Percentiles rank a stretch among this genome's conserved stretches.
These are phyloP conservation scores for Drosophila prosaltans DNA, from an alignment of 1,140 invertebrate species.

Conservation along the genomic window DNA sequence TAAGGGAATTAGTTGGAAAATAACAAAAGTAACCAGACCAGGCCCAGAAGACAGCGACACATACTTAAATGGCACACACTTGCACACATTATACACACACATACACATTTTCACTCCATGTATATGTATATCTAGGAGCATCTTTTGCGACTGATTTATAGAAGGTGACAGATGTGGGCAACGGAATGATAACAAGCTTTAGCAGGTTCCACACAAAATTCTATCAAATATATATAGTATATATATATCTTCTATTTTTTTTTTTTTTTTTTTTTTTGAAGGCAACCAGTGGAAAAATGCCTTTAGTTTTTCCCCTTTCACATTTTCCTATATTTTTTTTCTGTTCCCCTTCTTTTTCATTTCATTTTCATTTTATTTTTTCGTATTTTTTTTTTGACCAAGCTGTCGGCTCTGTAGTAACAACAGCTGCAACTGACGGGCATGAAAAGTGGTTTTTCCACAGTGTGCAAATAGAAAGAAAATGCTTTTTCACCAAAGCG, in stretches of 20 bases:
- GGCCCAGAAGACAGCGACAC: constrained; percentile 28
- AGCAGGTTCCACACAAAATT: constrained; percentile 43
- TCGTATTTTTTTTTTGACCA: constrained; percentile 38
- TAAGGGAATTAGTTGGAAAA: constrained; percentile 76
- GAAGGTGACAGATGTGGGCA: constrained; percentile 80
- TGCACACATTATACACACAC: constrained; percentile 47
- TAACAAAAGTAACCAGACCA: constrained; percentile 44
- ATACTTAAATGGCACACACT: constrained; percentile 41
- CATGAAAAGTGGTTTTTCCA: constrained; percentile 77
- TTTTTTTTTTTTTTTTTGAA: constrained; percentile 20
- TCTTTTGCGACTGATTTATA: constrained; percentile 72
- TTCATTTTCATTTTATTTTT: constrained; percentile 1
- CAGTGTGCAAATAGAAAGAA: constrained; percentile 57
- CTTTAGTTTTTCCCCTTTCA: constrained; percentile 50
- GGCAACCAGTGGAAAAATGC: constrained; percentile 59
- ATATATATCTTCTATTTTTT: not conserved
- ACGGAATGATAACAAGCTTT: constrained; percentile 76
- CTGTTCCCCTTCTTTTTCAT: not conserved
- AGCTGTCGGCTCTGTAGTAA: constrained; percentile 50
- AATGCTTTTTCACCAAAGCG: constrained; percentile 43
- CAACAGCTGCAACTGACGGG: constrained; percentile 80
- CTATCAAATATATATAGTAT: constrained; percentile 31
- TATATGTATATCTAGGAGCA: constrained; percentile 2
- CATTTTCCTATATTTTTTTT: constrained; percentile 29
- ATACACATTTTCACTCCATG: constrained; percentile 17